phyloP scores from a whole-genome alignment of 2,888 invertebrate species.

The Lacanobia oleracea region DNA sequence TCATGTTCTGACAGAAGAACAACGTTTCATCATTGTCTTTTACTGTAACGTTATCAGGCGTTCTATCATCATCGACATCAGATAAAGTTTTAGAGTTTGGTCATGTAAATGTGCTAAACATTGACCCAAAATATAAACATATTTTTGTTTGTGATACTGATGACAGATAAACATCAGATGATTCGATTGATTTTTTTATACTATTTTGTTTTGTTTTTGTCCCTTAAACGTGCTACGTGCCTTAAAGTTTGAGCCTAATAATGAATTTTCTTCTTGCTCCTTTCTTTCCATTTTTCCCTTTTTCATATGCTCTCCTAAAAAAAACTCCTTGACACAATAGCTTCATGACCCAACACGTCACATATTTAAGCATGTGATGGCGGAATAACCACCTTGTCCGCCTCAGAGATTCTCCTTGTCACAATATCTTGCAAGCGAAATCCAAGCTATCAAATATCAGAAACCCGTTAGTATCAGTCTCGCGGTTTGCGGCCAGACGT shows the following conservation, averaged over 20 bases:
- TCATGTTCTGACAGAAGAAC: not conserved
- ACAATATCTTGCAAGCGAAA: constrained; percentile 43
- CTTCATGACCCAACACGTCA: too few relatives aligned
- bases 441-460: constrained; percentile 57
- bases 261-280: too few relatives aligned
- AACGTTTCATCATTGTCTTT: not conserved
- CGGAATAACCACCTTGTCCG: not conserved
- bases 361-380: not conserved
- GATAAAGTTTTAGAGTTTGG: not conserved
- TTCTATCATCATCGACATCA: not conserved
- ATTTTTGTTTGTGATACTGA: too few relatives aligned
- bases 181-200: too few relatives aligned
- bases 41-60: not conserved
- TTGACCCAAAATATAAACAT: not conserved
- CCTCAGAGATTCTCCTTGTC: constrained; percentile 6
- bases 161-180: too few relatives aligned
- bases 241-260: too few relatives aligned
- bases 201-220: too few relatives aligned
- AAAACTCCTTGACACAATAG: too few relatives aligned
- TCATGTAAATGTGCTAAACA: not conserved
- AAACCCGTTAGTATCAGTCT: constrained; percentile 56
- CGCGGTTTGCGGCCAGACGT: constrained; percentile 62
- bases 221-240: too few relatives aligned
- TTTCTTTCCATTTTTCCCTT: too few relatives aligned
- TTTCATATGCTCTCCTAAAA: too few relatives aligned